Base-by-base conservation (phyloP, 2,113 vertebrate species). In the Protomyctophum bolini region DNA sequence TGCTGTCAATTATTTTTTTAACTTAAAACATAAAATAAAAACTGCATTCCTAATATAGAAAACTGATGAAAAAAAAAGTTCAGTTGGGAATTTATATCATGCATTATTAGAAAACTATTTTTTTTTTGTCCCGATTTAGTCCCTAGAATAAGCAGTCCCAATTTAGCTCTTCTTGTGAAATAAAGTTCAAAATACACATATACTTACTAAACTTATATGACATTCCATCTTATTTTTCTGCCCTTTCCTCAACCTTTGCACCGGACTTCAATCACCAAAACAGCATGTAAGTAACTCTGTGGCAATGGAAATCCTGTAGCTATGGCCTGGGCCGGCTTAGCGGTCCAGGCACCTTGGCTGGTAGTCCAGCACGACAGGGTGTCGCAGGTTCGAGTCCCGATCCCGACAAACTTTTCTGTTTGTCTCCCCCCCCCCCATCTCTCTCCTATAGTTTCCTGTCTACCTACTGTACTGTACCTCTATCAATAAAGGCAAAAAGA, bases 31-130 rank as follows among this genome's bases (percentile, higher is more conserved):
- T 90, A 94, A 94, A 92, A 92, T 94, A 94, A 94, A 93, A 91
- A 94, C 93, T 94, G 95, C 93, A 95, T 94, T 93, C 94, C 94
- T 94, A 93, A 93, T 94, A 94, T 93, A 8, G 10, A 2, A 11
- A 8, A 50, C 8, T 7, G 7, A 2, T n/a, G 9, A 12, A 2
- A 10, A 28, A 15, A 15, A 6, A 33, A 8, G 21, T 12, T 54
- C 12, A n/a, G 12, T 12, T 11, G 51, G 51, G 12, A 6, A 54
- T n/a, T 12, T 54, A 54, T 12, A n/a, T 54, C 51, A 11, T 11
- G 51, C 51, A 54, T 11, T 41, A 12, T 10, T 10, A 11, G 10
- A 54, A 12, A 54, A 12, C n/a, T n/a, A n/a, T n/a, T n/a, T n/a
- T n/a, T n/a, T n/a, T n/a, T n/a, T n/a, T n/a, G n/a, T n/a, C 0